A percentile compares a stretch with the other conserved stretches of the same genome.
Conservation (phyloP, 2,888 invertebrate genomes). For the Synanthedon tipuliformis region DNA sequence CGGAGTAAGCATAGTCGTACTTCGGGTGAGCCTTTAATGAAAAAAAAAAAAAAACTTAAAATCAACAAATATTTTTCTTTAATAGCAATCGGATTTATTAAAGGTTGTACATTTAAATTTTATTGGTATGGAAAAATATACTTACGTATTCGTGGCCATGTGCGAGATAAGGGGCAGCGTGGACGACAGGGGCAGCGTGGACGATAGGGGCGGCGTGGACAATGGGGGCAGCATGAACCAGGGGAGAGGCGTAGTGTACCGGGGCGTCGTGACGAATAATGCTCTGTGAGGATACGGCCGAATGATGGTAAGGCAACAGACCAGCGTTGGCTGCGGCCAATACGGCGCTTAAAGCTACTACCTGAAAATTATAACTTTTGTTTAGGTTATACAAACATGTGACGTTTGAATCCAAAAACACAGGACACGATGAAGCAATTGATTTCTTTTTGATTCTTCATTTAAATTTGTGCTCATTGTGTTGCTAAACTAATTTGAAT, state of each 20-base stretch:
- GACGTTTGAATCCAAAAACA: no score
- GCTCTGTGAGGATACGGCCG: conserved; percentile 64
- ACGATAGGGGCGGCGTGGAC: conserved; percentile 20
- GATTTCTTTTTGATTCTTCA: no score
- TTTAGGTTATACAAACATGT: background rate
- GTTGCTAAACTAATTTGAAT: no score
- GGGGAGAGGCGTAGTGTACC: conserved; percentile 32
- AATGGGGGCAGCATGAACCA: conserved; percentile 31
- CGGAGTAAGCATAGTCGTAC: conserved; percentile 73
- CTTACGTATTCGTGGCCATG: conserved; percentile 45
- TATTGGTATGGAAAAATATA: conserved; percentile 3
- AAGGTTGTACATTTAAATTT: background rate
- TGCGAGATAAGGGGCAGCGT: conserved; percentile 12
- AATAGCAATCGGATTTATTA: background rate
- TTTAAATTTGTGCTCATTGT: no score
- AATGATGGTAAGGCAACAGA: conserved; percentile 54
- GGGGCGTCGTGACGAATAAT: conserved; percentile 58
- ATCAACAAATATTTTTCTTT: no score
- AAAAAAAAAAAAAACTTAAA: background rate
- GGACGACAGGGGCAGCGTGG: conserved; percentile 11
- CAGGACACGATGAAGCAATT: no score
- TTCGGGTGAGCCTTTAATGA: conserved; percentile 66
- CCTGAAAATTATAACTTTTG: conserved; percentile 20
- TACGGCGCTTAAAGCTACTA: conserved; percentile 57
- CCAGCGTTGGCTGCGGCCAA: conserved; percentile 69